Evolutionary conservation across 2,113 vertebrate genomes (phyloP), one percentile per base, ranked within the genome.

Genomic region (Otocyon megalotis): DNA sequence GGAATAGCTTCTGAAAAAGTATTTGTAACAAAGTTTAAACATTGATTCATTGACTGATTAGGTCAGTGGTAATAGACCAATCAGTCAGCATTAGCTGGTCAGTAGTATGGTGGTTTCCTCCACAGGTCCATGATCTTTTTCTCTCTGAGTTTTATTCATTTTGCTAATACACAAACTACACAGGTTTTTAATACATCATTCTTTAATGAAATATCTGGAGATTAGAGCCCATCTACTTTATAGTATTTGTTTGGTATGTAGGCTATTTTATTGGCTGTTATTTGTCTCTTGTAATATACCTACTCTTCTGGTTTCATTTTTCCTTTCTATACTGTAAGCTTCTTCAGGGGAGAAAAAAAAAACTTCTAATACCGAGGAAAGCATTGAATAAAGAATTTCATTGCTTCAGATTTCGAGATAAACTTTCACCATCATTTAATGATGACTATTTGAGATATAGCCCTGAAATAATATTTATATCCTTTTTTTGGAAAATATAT

Each of bases 331-430:
- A 63, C 3, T 22, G 3, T 62, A 90, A 71, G 13, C 32, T 92
- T 80, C 30, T 67, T 15, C 50, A 93, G 15, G 60, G 16, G 26
- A 90, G 56, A 19, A 50, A 50, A 60, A 54, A 62, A 48, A 72
- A 22, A 20, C 28, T 2, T 85, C 28, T 86, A 79, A 81, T 11
- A 77, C 1, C 8, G 88, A 60, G 24, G 20, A 50, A 88, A 54
- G 4, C 22, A 58, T 13, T 50, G 17, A 94, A 43, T 84, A 85
- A 79, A 90, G 28, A 63, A 43, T 69, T 84, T 92, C 67, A 72
- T 54, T 53, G 26, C 28, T 95, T 84, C 71, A 43, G 53, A 85
- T 94, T 87, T 80, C 79, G 35, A 96, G 72, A 50, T 88, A 82
- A 92, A 69, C 7, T 63, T 35, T 82, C 24, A 67, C 13, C 77